Conservation (phyloP, 2,113 vertebrate species). For the Hiodon alosoides region DNA sequence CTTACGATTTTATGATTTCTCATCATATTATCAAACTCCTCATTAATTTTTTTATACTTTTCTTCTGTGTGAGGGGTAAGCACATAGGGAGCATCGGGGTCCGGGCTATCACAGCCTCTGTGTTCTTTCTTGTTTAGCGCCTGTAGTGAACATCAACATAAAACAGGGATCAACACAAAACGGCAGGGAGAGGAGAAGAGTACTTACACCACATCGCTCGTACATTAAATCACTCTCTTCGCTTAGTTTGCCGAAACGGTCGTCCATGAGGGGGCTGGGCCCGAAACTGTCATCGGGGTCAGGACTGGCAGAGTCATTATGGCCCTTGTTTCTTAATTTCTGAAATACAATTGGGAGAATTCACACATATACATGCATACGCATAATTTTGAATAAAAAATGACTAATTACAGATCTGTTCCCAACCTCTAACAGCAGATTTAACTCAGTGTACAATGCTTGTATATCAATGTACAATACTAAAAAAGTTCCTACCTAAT, state of each 20-base stretch:
- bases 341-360: constrained; percentile 99
- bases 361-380: constrained; percentile 67
- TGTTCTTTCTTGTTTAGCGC: constrained; percentile 99
- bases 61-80: constrained; percentile 99
- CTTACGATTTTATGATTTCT: constrained; percentile 99
- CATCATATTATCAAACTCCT: constrained; percentile 99
- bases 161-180: constrained; percentile 97
- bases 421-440: background rate
- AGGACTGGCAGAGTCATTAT: constrained; percentile 99
- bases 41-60: constrained; percentile 99
- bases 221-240: constrained; percentile 99
- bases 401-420: background rate
- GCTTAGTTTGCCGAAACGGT: constrained; percentile 99
- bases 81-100: constrained; percentile 98
- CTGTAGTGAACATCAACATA: constrained; percentile 94
- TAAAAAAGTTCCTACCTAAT: background rate
- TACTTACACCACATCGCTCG: constrained; percentile 99
- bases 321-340: constrained; percentile 99
- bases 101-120: constrained; percentile 99
- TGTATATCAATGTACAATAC: no score
- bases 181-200: constrained; percentile 79
- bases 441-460: no score
- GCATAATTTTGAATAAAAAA: constrained; percentile 20
- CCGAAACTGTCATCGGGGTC: constrained; percentile 98
- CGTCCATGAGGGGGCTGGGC: constrained; percentile 97